Conservation (phyloP, 2,113 vertebrate species). For the Ammodytes dubius region DNA sequence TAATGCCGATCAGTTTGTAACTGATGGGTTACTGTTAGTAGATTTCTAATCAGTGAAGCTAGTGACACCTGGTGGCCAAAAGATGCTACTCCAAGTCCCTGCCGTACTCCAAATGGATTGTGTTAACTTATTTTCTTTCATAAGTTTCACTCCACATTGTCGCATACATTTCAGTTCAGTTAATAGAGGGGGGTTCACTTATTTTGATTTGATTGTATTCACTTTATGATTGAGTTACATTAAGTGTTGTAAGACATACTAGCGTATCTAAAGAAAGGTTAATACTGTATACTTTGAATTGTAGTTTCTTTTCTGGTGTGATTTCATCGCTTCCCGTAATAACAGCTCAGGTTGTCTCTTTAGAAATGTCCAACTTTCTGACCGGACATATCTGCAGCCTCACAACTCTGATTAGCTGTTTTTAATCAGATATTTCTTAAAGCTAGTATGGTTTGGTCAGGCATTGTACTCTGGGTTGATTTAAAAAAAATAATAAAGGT, state of each 20-base stretch:
- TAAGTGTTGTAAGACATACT: too few species aligned
- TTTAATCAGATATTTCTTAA: neutral
- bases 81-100: neutral
- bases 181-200: too few species aligned
- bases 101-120: too few species aligned
- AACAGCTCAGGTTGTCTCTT: too few species aligned
- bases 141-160: neutral
- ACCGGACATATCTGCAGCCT: neutral
- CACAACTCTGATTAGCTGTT: neutral
- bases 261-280: too few species aligned
- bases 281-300: too few species aligned
- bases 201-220: neutral
- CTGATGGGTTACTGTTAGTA: neutral
- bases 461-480: neutral
- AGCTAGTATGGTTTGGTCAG: neutral
- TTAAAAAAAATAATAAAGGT: neutral
- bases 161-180: too few species aligned
- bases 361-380: neutral
- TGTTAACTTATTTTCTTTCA: neutral
- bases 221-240: too few species aligned
- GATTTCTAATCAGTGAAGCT: neutral
- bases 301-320: too few species aligned
- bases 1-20: neutral
- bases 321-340: too few species aligned
- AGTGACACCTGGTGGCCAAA: constrained; percentile 14